These are phyloP conservation scores for Argyrosomus japonicus DNA, from an alignment of 2,113 vertebrate species.

Conservation along the genomic window DNA sequence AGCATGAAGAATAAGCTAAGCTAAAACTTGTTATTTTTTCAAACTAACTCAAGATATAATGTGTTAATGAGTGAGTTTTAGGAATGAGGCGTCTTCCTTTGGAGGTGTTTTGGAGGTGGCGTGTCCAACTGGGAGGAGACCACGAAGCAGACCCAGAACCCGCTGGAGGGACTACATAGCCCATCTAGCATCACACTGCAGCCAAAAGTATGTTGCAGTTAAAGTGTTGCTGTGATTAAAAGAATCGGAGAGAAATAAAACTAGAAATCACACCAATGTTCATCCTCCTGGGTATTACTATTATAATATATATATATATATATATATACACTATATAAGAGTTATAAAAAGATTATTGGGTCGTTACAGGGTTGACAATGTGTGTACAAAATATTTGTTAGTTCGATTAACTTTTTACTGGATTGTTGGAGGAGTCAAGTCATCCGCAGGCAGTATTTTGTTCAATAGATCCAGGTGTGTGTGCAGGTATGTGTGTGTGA, in stretches of 20 bases:
- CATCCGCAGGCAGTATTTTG: background rate
- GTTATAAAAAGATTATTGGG: slow-evolving; percentile 23
- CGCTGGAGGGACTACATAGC: no score
- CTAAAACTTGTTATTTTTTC: no score
- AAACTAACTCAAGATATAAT: no score
- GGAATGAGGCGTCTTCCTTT: no score
- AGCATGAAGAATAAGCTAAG: no score
- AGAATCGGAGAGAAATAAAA: background rate
- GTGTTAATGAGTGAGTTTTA: no score
- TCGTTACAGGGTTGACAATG: slow-evolving; percentile 3
- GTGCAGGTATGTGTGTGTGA: background rate
- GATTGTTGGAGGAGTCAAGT: slow-evolving; percentile 1
- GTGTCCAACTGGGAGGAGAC: no score
- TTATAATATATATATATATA: slow-evolving; percentile 18
- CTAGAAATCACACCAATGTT: slow-evolving; percentile 12
- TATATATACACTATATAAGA: slow-evolving; percentile 8
- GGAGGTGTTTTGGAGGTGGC: no score
- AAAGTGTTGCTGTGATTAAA: no score
- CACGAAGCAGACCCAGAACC: no score
- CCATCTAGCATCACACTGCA: no score
- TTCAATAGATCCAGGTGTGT: background rate
- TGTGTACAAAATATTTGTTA: slow-evolving; percentile 1
- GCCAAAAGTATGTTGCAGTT: no score
- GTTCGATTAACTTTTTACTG: background rate
- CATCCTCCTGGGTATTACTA: background rate